Evolutionary conservation across 2,113 vertebrate species (phyloP).

Genomic region (Calonectris borealis): DNA sequence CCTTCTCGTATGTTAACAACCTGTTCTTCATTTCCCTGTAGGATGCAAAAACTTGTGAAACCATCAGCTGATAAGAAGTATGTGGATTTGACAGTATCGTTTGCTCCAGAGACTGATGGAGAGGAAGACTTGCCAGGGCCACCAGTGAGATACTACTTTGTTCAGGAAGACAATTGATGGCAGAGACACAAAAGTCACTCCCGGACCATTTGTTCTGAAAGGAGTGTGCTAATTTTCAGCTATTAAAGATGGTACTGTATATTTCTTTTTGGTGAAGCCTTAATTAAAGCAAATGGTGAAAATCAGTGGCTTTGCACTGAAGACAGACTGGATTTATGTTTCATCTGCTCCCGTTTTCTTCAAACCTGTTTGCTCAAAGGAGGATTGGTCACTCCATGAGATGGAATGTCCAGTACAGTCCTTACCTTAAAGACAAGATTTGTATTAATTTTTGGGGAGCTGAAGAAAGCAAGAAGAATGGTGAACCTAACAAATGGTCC

Average conservation of each 20-base stretch:
- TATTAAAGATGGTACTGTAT: conserved; percentile 63
- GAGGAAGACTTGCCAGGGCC: conserved; percentile 95
- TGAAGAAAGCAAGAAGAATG: conserved; percentile 10
- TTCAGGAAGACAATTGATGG: conserved; percentile 72
- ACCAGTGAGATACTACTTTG: conserved; percentile 95
- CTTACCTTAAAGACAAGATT: background rate
- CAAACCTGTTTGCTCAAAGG: background rate
- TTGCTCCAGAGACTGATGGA: conserved; percentile 89
- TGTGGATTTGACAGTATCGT: conserved; percentile 95
- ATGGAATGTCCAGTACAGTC: conserved; percentile 32
- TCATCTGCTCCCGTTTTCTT: conserved; percentile 26
- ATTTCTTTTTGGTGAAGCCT: conserved; percentile 74
- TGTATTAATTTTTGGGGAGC: background rate
- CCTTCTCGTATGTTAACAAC: background rate
- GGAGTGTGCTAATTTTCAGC: conserved; percentile 56
- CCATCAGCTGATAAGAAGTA: conserved; percentile 90
- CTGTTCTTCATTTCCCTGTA: conserved; percentile 62
- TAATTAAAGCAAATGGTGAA: conserved; percentile 70
- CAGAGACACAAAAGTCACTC: conserved; percentile 48
- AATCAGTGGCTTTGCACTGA: conserved; percentile 57
- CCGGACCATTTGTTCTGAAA: conserved; percentile 51
- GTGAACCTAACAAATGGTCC: background rate
- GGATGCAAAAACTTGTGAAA: conserved; percentile 98
- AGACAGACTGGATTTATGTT: conserved; percentile 60
- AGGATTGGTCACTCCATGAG: conserved; percentile 13